phyloP scores from a whole-genome alignment of 1,140 invertebrate species.

The Papilio dardanus region DNA sequence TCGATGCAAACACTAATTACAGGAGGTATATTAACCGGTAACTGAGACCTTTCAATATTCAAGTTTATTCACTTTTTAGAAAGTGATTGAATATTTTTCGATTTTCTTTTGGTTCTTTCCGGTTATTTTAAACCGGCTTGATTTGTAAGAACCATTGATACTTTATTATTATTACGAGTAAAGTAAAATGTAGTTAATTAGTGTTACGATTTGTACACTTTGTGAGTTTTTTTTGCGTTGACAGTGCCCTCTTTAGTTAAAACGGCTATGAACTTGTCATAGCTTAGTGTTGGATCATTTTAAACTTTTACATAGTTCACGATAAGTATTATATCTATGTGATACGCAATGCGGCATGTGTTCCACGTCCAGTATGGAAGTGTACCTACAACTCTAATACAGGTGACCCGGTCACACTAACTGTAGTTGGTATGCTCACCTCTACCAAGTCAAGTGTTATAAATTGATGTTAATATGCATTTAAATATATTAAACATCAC shows the following conservation, averaged over 20 bases:
- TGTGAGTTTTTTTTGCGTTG: no score
- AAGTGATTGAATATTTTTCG: neutral
- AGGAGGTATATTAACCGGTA: conserved; percentile 46
- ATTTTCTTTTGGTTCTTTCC: neutral
- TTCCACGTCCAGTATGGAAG: conserved; percentile 62
- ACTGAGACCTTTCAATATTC: neutral
- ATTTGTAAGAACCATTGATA: neutral
- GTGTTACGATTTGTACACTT: no score
- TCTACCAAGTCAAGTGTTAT: conserved; percentile 68
- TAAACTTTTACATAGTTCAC: no score
- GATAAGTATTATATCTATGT: conserved; percentile 40
- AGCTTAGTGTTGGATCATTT: no score
- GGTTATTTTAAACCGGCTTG: neutral
- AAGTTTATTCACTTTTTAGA: neutral
- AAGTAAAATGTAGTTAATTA: no score
- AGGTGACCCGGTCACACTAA: conserved; percentile 78
- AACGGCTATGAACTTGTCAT: no score
- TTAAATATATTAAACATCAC: conserved; percentile 39
- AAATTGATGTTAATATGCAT: conserved; percentile 67
- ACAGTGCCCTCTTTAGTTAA: no score
- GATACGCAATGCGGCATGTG: conserved; percentile 43
- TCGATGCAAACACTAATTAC: conserved; percentile 65
- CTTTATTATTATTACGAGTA: no score
- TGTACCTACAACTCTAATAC: conserved; percentile 67
- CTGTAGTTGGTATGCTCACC: conserved; percentile 73